phyloP scores from a whole-genome alignment of 1,140 invertebrate genomes.

The Zaprionus africanus region DNA sequence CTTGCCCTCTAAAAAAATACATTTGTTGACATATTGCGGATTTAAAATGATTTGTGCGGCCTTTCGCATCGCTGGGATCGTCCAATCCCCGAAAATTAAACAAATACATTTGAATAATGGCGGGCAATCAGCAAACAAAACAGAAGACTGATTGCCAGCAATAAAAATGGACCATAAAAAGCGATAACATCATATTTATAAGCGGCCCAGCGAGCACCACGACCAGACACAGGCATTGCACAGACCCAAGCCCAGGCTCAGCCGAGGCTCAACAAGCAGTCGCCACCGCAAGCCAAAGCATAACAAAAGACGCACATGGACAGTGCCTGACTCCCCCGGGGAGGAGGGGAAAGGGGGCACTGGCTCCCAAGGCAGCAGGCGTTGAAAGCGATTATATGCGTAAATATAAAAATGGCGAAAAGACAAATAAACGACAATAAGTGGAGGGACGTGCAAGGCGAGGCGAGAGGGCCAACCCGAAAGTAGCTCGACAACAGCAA shows the following conservation, averaged over 20 bases:
- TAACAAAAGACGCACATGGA: conserved; percentile 46
- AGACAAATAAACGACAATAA: conserved; percentile 83
- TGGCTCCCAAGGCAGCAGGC: conserved; percentile 64
- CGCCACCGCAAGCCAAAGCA: conserved; percentile 22
- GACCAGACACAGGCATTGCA: no score
- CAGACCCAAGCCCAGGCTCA: not conserved
- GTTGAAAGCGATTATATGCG: conserved; percentile 83
- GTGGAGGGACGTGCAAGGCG: conserved; percentile 51
- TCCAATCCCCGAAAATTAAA: conserved; percentile 69
- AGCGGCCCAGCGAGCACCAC: conserved; percentile 28
- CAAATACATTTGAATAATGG: conserved; percentile 83
- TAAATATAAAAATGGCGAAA: conserved; percentile 83
- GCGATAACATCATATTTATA: conserved; percentile 83
- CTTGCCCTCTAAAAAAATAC: conserved; percentile 34
- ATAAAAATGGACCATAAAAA: conserved; percentile 83
- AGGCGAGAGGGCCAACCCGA: conserved; percentile 34
- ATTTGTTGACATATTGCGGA: conserved; percentile 83
- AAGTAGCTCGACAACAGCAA: conserved; percentile 33
- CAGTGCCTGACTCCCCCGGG: not conserved
- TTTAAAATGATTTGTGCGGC: conserved; percentile 80
- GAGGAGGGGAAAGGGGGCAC: not conserved
- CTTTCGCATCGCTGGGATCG: conserved; percentile 19
- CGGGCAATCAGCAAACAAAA: conserved; percentile 80
- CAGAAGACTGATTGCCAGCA: conserved; percentile 80
- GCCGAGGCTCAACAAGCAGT: conserved; percentile 50